Conservation (phyloP, 2,113 vertebrate species). For the Xiphophorus couchianus region DNA sequence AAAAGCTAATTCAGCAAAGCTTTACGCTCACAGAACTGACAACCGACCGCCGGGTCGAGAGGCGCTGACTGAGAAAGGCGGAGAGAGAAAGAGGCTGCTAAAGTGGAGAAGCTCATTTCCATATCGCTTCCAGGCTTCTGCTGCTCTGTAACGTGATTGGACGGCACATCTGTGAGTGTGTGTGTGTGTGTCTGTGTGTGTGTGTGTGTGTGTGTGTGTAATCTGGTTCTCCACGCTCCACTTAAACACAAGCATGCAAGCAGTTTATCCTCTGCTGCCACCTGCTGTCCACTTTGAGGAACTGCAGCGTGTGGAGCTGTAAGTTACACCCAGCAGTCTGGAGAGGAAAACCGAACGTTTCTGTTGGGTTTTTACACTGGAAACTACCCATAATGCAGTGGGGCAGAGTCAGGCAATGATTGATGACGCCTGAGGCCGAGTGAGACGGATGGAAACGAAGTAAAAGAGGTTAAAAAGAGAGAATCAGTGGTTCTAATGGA, state of each 20-base stretch:
- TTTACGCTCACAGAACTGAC: conserved; percentile 1
- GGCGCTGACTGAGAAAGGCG: conserved; percentile 29
- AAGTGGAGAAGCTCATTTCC: conserved; percentile 52
- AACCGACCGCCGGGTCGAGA: conserved; percentile 26
- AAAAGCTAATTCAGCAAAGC: not conserved
- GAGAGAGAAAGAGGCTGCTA: not conserved
- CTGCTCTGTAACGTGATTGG: conserved; percentile 56
- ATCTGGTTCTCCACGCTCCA: conserved; percentile 54
- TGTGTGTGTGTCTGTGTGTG: not conserved
- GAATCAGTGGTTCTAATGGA: conserved; percentile 65
- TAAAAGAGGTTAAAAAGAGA: conserved; percentile 30
- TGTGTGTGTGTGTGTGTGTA: conserved; percentile 19
- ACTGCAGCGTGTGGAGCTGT: conserved; percentile 6
- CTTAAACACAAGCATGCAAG: conserved; percentile 12
- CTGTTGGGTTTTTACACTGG: not conserved
- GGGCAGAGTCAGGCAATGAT: conserved; percentile 29
- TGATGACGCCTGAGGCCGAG: conserved; percentile 51
- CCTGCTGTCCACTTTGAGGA: conserved; percentile 33
- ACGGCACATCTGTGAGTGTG: conserved; percentile 3
- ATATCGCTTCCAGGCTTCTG: conserved; percentile 50
- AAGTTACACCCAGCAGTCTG: not conserved
- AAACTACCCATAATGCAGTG: conserved; percentile 42
- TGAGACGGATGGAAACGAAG: conserved; percentile 38
- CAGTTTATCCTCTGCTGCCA: conserved; percentile 40
- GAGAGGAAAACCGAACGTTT: not conserved